Base-by-base conservation (phyloP, 2,888 invertebrate species). In the Drosophila paracracens region DNA sequence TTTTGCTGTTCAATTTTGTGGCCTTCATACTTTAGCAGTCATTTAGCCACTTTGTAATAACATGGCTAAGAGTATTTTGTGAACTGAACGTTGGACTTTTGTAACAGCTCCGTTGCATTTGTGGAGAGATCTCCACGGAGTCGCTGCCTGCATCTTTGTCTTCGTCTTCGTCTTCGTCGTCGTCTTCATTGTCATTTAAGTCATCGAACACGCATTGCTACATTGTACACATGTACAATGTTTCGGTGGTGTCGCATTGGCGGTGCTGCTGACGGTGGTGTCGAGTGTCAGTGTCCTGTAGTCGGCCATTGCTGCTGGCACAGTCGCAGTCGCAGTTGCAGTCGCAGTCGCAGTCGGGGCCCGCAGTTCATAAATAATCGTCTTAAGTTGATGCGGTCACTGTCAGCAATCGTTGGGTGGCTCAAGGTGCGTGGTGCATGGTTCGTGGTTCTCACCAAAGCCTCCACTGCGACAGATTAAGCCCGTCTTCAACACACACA, bases 131-230 rank as follows among this genome's bases (percentile, higher is more conserved):
- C 36, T 40, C 43, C 29, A 27, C 16, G 5, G 18, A 29, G 29
- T n/a, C 46, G 52, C 4, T 16, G 40, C 59, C 63, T 51, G 46
- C 64, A 46, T 63, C 70, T 68, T 66, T 48, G 58, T 65, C 36
- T 27, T 58, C 48, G 58, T 65, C 36, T 13, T 61, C 48, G 33
- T 61, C 63, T 43, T 67, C 38, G 59, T 66, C 50, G 36, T 57
- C 65, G 46, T 62, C 73, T 67, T 52, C 52, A 54, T 74, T 90
- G 89, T 90, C 89, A 89, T 83, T 89, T 90, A 81, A 88, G 88
- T 91, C 88, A 91, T 91, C 91, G 92, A 92, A 92, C 92, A 92
- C 87, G 92, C 92, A 91, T 92, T 92, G 91, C 90, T 82, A 92
- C 92, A 92, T 82, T 90, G 82, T 79, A 83, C 74, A 87, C 74